Base-by-base conservation (phyloP, 1,140 invertebrate genomes). In the Polypedilum vanderplanki region DNA sequence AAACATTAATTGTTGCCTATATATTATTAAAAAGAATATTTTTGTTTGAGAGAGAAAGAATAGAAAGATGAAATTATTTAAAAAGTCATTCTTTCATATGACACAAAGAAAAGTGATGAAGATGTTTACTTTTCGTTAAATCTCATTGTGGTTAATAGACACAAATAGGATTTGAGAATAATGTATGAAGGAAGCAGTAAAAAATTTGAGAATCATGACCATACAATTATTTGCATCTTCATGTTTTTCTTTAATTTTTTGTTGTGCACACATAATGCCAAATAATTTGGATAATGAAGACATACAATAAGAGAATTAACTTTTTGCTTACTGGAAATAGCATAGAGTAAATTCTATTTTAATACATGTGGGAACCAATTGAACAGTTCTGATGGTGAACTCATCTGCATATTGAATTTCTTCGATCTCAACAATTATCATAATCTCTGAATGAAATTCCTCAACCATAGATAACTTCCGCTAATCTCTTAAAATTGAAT, bases 191-290 rank as follows among this genome's bases (percentile, higher is more conserved):
- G 24, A 57, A 57, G 46, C 12, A 12, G 46, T 57, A 57, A n/a
- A 57, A 57, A 57, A 57, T 57, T 57, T n/a, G n/a, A 57, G 46
- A 57, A 57, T 57, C 46, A 57, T 57, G 46, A 57, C 46, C 46
- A 57, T n/a, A 57, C 46, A 57, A 57, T 57, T 57, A 57, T 57
- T 57, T 33, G 24, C 24, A 33, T 57, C 46, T 57, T 12, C 46
- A 57, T 57, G 46, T 57, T 57, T 57, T n/a, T 57, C 46, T 57
- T 57, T 57, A 8, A 57, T 57, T 57, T 57, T 46, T 57, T 57
- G 46, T 57, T 57, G 46, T 57, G 46, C 46, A 33, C 46, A 57
- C 24, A 57, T 57, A 57, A 57, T 57, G 46, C 46, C 15, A n/a
- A 57, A 57, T 57, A 57, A 57, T 57, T 57, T 57, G 46, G 46